These are phyloP conservation scores for Machaerirhynchus nigripectus DNA, from an alignment of 2,113 vertebrate genomes.

Conservation along the genomic window DNA sequence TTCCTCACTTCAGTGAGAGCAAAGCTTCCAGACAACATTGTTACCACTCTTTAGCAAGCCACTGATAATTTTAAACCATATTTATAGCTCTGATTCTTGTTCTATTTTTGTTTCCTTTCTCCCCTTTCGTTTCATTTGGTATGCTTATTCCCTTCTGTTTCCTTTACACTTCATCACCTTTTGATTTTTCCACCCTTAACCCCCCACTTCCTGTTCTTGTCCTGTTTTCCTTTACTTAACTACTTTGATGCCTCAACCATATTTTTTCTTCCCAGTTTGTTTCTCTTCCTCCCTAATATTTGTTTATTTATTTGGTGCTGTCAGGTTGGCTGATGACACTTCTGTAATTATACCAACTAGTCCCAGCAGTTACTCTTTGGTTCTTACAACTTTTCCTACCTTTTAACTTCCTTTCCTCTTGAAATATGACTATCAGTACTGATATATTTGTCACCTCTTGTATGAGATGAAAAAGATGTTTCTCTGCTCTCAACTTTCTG, in stretches of 20 bases:
- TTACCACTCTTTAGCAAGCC: background rate
- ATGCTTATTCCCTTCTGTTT: background rate
- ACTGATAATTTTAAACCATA: background rate
- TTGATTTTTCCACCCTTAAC: background rate
- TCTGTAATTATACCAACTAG: background rate
- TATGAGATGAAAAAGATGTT: background rate
- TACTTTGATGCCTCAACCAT: background rate
- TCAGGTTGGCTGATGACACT: background rate
- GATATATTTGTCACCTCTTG: background rate
- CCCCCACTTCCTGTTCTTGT: background rate
- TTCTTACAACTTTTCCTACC: background rate
- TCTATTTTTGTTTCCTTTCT: background rate
- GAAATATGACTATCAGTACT: background rate
- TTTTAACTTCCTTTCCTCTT: background rate
- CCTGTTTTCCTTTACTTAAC: background rate
- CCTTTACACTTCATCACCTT: background rate
- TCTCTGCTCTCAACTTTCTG: background rate
- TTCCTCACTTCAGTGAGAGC: background rate
- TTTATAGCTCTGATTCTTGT: background rate
- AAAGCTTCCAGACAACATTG: background rate
- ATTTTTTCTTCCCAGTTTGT: fast-evolving
- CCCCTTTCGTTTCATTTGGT: background rate
- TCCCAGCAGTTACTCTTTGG: background rate
- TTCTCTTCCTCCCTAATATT: background rate
- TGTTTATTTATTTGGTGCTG: background rate